Conservation (phyloP, 1,140 invertebrate species). For the Telenomus remus region DNA sequence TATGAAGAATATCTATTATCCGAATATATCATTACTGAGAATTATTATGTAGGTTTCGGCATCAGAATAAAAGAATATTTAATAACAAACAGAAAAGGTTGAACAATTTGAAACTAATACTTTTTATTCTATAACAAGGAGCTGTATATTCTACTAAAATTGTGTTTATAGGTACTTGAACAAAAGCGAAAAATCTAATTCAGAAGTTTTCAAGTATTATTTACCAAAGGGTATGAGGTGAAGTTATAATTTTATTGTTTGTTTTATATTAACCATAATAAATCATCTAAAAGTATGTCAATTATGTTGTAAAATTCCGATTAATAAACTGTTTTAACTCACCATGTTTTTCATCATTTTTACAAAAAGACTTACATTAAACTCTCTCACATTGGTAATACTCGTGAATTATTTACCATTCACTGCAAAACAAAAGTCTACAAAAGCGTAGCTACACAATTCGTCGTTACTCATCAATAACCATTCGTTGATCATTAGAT, state of each 20-base stretch:
- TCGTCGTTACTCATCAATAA: too few relatives aligned
- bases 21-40: conserved; percentile 42
- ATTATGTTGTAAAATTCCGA: conserved; percentile 32
- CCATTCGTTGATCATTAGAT: too few relatives aligned
- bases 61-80: conserved; percentile 25
- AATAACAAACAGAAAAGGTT: conserved; percentile 9
- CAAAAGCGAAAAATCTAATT: conserved; percentile 9
- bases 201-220: conserved; percentile 23
- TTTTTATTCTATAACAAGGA: conserved; percentile 23
- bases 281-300: conserved; percentile 27
- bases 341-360: not conserved
- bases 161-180: conserved; percentile 10
- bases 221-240: conserved; percentile 19
- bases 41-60: conserved; percentile 31
- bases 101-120: conserved; percentile 13
- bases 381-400: too few relatives aligned
- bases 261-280: conserved; percentile 21
- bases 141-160: conserved; percentile 12
- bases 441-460: too few relatives aligned
- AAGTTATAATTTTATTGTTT: conserved; percentile 34
- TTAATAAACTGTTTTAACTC: conserved; percentile 26
- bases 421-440: too few relatives aligned
- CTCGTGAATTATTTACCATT: too few relatives aligned
- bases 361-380: not conserved
- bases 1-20: conserved; percentile 41